These are phyloP conservation scores for Fopius arisanus DNA, from an alignment of 1,140 invertebrate genomes.

Conservation along the genomic window DNA sequence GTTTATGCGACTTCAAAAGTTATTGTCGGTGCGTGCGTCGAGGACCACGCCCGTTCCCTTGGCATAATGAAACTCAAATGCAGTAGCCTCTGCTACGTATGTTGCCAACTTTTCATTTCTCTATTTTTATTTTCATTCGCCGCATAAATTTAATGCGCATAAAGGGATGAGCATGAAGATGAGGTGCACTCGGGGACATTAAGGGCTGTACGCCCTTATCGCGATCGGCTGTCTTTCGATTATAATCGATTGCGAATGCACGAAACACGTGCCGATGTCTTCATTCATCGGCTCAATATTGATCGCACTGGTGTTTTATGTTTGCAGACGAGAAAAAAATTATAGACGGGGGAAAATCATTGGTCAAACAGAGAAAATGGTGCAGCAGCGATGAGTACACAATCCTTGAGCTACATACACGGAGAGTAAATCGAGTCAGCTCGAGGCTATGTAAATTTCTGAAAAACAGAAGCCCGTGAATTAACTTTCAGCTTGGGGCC, in stretches of 20 bases:
- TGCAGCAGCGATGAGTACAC: neutral
- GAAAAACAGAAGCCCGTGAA: conserved; percentile 1
- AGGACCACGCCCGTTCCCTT: conserved; percentile 46
- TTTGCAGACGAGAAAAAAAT: neutral
- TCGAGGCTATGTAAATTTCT: conserved; percentile 12
- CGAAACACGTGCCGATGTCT: neutral
- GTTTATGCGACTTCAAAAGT: conserved; percentile 53
- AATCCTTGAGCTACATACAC: neutral
- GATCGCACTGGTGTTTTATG: neutral
- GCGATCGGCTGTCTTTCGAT: neutral
- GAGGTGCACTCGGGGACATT: neutral
- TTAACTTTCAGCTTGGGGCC: neutral
- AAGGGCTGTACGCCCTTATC: neutral
- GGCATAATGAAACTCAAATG: conserved; percentile 44
- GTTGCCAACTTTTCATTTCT: neutral
- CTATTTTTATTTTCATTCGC: neutral
- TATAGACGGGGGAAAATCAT: neutral
- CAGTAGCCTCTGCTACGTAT: conserved; percentile 20
- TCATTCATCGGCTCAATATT: neutral
- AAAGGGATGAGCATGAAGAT: neutral
- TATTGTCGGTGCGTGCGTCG: conserved; percentile 50
- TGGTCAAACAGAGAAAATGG: neutral
- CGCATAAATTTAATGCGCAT: neutral
- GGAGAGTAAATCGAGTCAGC: neutral
- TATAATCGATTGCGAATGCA: neutral